Base-by-base conservation (phyloP, 2,888 invertebrate genomes). In the Matsumyia berberina region DNA sequence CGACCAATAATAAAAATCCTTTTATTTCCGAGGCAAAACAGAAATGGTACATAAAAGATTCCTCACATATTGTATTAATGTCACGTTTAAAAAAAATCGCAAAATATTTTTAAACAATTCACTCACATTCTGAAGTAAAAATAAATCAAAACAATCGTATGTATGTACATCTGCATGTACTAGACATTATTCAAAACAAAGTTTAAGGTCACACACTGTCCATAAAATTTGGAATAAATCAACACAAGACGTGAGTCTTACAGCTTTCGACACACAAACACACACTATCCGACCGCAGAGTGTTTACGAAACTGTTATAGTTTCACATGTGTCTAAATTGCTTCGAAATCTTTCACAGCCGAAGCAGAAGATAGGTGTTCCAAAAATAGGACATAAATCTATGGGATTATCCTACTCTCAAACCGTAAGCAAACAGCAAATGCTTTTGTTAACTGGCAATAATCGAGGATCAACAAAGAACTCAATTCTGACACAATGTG, bases 121-220 rank as follows among this genome's bases (percentile, higher is more conserved):
- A 24, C 35, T 58, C 39, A 35, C 5, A 7, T n/a, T 24, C 4
- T 24, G 0, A 24, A 5, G 51, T 39, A 66, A 66, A 66, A 66
- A 66, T 66, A 66, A 8, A 44, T n/a, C 29, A 19, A 31, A 55
- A n/a, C 15, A 67, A 37, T 31, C 19, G 17, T 17, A 37, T 8
- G 3, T 15, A 12, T 17, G 8, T 39, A 31, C 39, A 67, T 37
- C 39, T 24, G 33, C 24, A n/a, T n/a, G n/a, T 24, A 31, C 53
- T 46, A 9, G 7, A 62, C 17, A 19, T 44, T 46, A 42, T 33
- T 39, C 31, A 24, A 51, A 51, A 39, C 39, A 62, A 24, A 73
- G 73, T 53, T 62, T 73, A 62, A 73, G 73, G 62, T 64, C 62
- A 33, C 62, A 33, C 33, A 17, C 15, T 37, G 12, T 11, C 46